Base-by-base conservation (phyloP, 1,140 invertebrate genomes). In the Bombus fervidus region DNA sequence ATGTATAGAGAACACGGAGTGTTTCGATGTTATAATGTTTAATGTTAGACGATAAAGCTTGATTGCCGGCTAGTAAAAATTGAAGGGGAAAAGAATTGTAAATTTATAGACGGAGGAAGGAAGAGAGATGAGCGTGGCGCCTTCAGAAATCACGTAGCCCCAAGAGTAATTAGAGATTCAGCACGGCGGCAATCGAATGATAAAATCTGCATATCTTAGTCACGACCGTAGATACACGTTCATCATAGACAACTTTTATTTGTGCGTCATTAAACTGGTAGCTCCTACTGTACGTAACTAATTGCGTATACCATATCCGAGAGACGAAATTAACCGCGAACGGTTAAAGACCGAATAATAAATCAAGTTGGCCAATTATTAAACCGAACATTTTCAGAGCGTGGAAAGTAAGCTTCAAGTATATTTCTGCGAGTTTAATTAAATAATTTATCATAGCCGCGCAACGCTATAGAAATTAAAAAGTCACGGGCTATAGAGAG, bases 121-220 rank as follows among this genome's bases (percentile, higher is more conserved):
- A 28, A 53, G 59, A 59, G 66, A 69, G 68, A 43, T 22, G 53
- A 59, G 25, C 10, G 18, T 31, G 47, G 66, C 47, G 47, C 64
- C 39, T 43, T 41, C 34, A 84, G 75, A 78, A 57, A 59, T 78
- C 47, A 79, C 75, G 66, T 83, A 71, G 64, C 34, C n/a, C n/a
- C 47, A 22, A 47, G 47, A 62, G 66, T 72, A 84, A 84, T 79
- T 79, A 79, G 75, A 79, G 75, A 79, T 84, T 79, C 75, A 79
- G 39, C 53, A n/a, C 66, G 66, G 66, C 66, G 66, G 76, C 66
- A 59, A 84, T 84, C 66, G 53, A 71, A 34, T 79, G 75, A 84
- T 84, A 78, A 79, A 78, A 84, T 84, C 76, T 84, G 76, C 82
- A 79, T 84, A 84, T 84, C 82, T 79, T 37, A 84, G 75, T 79